Percentiles rank a stretch among this genome's conserved stretches.
Evolutionary conservation across 2,113 vertebrate genomes (phyloP).

Genomic region (Oncorhynchus clarkii): DNA sequence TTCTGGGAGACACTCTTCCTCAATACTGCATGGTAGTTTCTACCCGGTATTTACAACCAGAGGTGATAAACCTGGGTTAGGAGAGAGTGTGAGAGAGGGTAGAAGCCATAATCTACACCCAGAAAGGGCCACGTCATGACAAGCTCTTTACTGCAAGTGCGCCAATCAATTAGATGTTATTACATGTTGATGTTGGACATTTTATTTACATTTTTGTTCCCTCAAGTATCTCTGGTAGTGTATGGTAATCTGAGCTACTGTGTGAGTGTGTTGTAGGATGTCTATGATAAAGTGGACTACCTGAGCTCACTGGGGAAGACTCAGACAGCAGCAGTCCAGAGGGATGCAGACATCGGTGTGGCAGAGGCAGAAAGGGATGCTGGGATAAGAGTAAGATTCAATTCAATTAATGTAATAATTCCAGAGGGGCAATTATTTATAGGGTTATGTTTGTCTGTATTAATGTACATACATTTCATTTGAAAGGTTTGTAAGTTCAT

Average conservation of each 20-base stretch:
- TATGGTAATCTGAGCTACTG: not conserved
- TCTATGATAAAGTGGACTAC: slow-evolving; percentile 95
- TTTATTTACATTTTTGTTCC: slow-evolving; percentile 4
- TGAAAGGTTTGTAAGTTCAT: too few species aligned
- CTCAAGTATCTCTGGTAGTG: not conserved
- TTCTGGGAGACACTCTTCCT: too few species aligned
- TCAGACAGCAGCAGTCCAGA: slow-evolving; percentile 88
- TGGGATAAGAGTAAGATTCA: slow-evolving; percentile 83
- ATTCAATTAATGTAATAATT: not conserved
- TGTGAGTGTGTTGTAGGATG: slow-evolving; percentile 76
- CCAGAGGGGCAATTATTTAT: not conserved
- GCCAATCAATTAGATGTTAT: not conserved
- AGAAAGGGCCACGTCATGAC: not conserved
- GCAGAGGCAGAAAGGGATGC: slow-evolving; percentile 93
- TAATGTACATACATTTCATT: not conserved
- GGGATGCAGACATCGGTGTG: slow-evolving; percentile 93
- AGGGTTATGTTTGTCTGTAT: not conserved
- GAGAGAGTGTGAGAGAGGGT: slow-evolving; percentile 86
- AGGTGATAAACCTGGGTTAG: too few species aligned
- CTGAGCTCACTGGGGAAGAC: slow-evolving; percentile 95
- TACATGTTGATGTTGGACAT: not conserved
- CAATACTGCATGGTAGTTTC: too few species aligned
- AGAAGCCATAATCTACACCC: slow-evolving; percentile 81
- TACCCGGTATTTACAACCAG: too few species aligned
- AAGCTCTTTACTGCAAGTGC: not conserved